Percentiles rank a stretch among this genome's conserved stretches.
These are phyloP conservation scores for Plagiodera versicolora DNA, from an alignment of 2,888 invertebrate species.

Conservation along the genomic window DNA sequence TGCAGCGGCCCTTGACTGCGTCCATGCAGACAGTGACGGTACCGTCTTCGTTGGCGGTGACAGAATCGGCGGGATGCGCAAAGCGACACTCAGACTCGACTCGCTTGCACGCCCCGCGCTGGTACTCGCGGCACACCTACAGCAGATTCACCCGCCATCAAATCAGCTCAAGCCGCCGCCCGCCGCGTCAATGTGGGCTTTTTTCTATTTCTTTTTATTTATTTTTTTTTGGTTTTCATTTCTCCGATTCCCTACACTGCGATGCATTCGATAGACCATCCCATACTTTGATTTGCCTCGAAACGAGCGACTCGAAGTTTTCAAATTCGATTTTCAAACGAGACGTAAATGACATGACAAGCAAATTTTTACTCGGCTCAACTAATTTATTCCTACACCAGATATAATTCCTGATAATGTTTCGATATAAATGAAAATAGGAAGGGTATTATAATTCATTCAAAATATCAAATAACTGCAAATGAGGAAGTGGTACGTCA, in stretches of 20 bases:
- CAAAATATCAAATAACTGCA: too few species aligned
- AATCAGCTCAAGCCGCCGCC: conserved; percentile 51
- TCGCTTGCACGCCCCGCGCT: conserved; percentile 98
- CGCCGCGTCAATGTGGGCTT: conserved; percentile 36
- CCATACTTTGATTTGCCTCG: not conserved
- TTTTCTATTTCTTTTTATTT: conserved; percentile 18
- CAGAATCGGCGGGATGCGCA: conserved; percentile 97
- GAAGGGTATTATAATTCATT: too few species aligned
- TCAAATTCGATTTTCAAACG: too few species aligned
- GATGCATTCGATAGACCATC: not conserved
- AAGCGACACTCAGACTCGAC: conserved; percentile 97
- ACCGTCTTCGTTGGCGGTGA: conserved; percentile 96
- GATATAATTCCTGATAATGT: too few species aligned
- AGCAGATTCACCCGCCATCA: conserved; percentile 56
- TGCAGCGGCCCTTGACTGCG: conserved; percentile 98
- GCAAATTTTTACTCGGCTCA: too few species aligned
- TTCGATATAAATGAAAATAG: too few species aligned
- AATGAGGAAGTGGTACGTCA: too few species aligned
- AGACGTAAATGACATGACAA: too few species aligned
- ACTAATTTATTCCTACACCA: too few species aligned
- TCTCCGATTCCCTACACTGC: not conserved
- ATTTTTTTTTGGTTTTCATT: not conserved
- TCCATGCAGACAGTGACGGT: conserved; percentile 99
- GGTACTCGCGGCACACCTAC: conserved; percentile 98
- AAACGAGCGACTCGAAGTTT: not conserved